Percentiles rank a stretch among this genome's conserved stretches.
phyloP scores from a whole-genome alignment of 2,888 invertebrate species.

The Tetanocera ferruginea region DNA sequence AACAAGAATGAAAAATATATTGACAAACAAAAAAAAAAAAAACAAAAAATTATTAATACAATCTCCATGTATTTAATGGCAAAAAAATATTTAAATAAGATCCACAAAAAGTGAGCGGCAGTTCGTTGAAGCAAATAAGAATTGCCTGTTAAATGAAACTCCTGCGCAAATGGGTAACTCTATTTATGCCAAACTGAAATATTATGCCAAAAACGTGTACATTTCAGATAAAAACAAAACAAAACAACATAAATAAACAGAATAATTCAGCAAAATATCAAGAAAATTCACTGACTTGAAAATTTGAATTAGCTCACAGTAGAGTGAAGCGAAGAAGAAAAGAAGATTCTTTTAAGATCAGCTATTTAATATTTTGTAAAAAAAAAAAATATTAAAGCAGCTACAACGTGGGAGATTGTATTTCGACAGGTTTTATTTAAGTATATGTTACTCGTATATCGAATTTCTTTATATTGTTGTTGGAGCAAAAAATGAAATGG shows the following conservation, averaged over 20 bases:
- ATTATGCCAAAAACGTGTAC: conserved; percentile 5
- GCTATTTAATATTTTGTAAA: no score
- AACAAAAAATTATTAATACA: no score
- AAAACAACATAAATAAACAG: neutral
- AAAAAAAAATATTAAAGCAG: no score
- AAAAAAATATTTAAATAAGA: neutral
- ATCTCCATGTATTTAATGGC: no score
- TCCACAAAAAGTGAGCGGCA: neutral
- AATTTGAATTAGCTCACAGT: neutral
- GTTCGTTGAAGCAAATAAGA: neutral
- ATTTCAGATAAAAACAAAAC: neutral
- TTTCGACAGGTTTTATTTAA: no score
- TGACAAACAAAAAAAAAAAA: neutral
- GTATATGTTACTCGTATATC: no score
- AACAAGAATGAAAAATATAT: neutral
- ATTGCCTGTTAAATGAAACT: no score
- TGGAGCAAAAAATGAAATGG: no score
- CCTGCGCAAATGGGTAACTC: neutral
- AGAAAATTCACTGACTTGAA: neutral
- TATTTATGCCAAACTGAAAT: neutral
- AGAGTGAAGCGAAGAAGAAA: neutral
- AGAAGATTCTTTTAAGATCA: neutral
- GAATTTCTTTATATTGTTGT: no score
- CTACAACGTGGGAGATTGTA: no score
- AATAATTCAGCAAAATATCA: neutral